Evolutionary conservation across 2,888 invertebrate genomes (phyloP), one percentile per base, ranked within the genome.

Genomic region (Eristalis intricaria): DNA sequence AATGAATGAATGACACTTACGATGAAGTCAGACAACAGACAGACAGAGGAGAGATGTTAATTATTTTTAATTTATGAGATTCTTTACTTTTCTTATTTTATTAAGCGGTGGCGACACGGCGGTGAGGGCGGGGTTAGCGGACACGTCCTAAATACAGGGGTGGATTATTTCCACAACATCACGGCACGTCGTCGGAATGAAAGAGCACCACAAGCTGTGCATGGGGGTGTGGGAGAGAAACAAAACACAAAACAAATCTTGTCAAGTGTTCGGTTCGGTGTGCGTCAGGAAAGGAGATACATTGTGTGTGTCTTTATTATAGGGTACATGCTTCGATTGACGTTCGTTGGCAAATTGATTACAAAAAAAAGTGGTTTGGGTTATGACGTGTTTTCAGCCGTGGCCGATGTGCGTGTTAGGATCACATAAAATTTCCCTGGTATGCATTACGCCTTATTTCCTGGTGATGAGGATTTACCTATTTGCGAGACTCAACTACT

Each of bases 221-320:
- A 15, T 43, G 43, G 32, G 50, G 50, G 69, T 69, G 81, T 69
- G 81, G n/a, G 32, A 77, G 38, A 64, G 73, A 64, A 77, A 77
- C 38, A 61, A 43, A 40, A 82, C 74, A 61, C 74, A 85, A 82
- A 85, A 85, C 81, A 82, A 81, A 81, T 76, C 80, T 68, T 56
- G 73, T 61, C 60, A 29, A 74, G 68, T 50, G 50, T 50, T 50
- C 19, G 50, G 38, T 63, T 38, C 38, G 29, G 56, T 74, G 78
- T 65, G 63, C 15, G 23, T 26, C 38, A 71, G 23, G 19, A 63
- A 43, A 68, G 73, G 61, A 32, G 60, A 66, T 66, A 68, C 50
- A 63, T 19, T n/a, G n/a, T n/a, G n/a, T 50, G 19, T 50, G 50
- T 15, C 50, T 50, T 19, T 50, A 68, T 70, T 61, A 64, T 81